A percentile compares a stretch with the other conserved stretches of the same genome.
These are phyloP conservation scores for Xestia sexstrigata DNA, from an alignment of 2,888 invertebrate species.

Conservation along the genomic window DNA sequence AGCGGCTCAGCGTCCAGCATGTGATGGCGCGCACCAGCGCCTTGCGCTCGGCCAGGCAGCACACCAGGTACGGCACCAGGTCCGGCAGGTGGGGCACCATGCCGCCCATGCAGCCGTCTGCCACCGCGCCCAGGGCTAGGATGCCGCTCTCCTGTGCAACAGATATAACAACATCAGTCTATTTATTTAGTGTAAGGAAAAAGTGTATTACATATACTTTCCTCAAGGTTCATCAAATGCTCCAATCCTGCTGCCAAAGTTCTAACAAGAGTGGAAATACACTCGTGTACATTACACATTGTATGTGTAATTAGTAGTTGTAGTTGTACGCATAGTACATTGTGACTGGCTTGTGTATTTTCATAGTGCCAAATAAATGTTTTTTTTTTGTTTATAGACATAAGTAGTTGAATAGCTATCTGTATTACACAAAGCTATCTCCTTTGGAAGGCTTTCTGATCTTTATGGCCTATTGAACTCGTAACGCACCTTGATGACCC, in stretches of 20 bases:
- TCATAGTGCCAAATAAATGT: too few species aligned
- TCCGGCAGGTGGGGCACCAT: conserved; percentile 99
- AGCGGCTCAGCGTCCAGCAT: conserved; percentile 99
- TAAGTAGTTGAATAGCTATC: neutral
- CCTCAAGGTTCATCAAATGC: neutral
- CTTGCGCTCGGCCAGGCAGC: conserved; percentile 98
- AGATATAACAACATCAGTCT: too few species aligned
- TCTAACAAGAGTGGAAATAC: neutral
- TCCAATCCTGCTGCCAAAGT: neutral
- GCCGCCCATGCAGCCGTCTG: conserved; percentile 98
- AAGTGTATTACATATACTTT: neutral
- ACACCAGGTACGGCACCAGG: conserved; percentile 98
- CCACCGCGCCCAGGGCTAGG: conserved; percentile 97
- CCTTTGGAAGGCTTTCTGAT: neutral
- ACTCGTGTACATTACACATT: too few species aligned
- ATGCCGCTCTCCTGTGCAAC: conserved; percentile 94
- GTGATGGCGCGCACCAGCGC: conserved; percentile 99
- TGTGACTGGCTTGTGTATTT: too few species aligned
- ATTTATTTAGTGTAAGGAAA: neutral
- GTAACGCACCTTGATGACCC: conserved; percentile 97
- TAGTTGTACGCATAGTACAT: too few species aligned
- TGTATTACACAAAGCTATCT: too few species aligned
- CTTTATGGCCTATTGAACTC: too few species aligned
- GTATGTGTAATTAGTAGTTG: too few species aligned
- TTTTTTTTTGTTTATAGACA: too few species aligned